Percentiles rank a stretch among this genome's conserved stretches.
phyloP scores from a whole-genome alignment of 2,888 invertebrate species.

The Shargacucullia verbasci region DNA sequence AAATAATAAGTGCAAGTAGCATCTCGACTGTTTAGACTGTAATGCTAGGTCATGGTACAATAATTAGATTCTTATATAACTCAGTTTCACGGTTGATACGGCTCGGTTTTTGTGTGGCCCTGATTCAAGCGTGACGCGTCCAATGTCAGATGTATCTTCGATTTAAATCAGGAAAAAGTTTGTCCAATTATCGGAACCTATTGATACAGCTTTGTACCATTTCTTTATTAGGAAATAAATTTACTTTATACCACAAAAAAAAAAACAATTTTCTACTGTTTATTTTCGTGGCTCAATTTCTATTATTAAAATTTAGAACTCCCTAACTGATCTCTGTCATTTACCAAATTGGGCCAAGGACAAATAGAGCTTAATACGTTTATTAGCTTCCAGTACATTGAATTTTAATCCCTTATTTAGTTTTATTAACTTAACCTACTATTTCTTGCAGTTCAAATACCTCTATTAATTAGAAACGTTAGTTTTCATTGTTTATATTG shows the following conservation, averaged over 20 bases:
- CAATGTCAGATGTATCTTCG: conserved; percentile 75
- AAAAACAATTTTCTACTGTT: neutral
- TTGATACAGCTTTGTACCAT: conserved; percentile 6
- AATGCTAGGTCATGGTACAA: conserved; percentile 76
- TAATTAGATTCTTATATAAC: conserved; percentile 82
- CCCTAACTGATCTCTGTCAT: too few relatives aligned
- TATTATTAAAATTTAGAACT: neutral
- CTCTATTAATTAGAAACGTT: too few relatives aligned
- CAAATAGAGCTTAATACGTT: too few relatives aligned
- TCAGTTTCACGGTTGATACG: conserved; percentile 77
- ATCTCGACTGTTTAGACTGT: conserved; percentile 67
- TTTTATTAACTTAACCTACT: too few relatives aligned
- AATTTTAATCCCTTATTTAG: too few relatives aligned
- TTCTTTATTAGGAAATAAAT: conserved; percentile 10
- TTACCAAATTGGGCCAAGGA: too few relatives aligned
- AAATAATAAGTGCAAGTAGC: conserved; percentile 68
- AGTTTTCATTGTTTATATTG: too few relatives aligned
- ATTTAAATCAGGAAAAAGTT: conserved; percentile 65
- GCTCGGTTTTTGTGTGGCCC: conserved; percentile 77
- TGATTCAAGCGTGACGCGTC: conserved; percentile 70
- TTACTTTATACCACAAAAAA: neutral
- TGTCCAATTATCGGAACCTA: conserved; percentile 45
- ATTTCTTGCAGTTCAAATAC: too few relatives aligned
- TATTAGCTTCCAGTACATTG: too few relatives aligned
- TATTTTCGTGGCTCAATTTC: neutral